Evolutionary conservation across 2,797 vertebrate genomes (phyloP).

Genomic region (Galaxias olidus): DNA sequence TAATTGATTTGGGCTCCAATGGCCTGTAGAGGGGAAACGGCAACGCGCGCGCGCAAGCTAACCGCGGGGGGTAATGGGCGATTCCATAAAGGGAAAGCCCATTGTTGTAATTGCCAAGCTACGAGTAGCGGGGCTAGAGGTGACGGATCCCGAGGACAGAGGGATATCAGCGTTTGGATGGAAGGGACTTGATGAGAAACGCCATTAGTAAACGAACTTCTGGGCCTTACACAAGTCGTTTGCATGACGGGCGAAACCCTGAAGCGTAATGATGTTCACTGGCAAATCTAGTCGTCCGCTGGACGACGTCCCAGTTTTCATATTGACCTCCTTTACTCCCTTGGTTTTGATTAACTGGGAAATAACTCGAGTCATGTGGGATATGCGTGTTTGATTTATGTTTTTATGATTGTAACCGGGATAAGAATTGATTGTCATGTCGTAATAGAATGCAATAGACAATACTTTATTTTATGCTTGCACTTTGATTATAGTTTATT

Average conservation of each 20-base stretch:
- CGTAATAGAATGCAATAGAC: too few relatives aligned
- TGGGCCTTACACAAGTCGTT: slow-evolving; percentile 65
- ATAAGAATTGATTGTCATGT: slow-evolving; percentile 31
- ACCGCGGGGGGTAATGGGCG: slow-evolving; percentile 60
- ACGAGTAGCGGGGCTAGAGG: slow-evolving; percentile 56
- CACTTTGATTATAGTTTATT: too few relatives aligned
- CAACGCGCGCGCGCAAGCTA: slow-evolving; percentile 67
- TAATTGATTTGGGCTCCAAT: slow-evolving; percentile 70
- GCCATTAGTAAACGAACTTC: slow-evolving; percentile 75
- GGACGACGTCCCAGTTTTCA: slow-evolving; percentile 34
- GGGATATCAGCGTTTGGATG: slow-evolving; percentile 67
- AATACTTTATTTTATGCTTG: too few relatives aligned
- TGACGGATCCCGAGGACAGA: slow-evolving; percentile 57
- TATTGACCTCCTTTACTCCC: slow-evolving; percentile 8
- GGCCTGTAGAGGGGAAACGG: slow-evolving; percentile 55
- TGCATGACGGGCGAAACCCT: slow-evolving; percentile 67
- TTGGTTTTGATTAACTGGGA: slow-evolving; percentile 54
- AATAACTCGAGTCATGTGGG: slow-evolving; percentile 45
- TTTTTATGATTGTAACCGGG: slow-evolving; percentile 41
- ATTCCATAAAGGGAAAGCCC: slow-evolving; percentile 67
- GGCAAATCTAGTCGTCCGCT: slow-evolving; percentile 57
- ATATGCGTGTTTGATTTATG: slow-evolving; percentile 52
- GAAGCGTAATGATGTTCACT: slow-evolving; percentile 67
- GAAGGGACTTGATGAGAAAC: slow-evolving; percentile 67
- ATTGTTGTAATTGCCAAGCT: slow-evolving; percentile 66